Percentiles rank a stretch among this genome's conserved stretches.
These are phyloP conservation scores for Leptinotarsa defecta DNA, from an alignment of 1,140 invertebrate species.

Conservation along the genomic window DNA sequence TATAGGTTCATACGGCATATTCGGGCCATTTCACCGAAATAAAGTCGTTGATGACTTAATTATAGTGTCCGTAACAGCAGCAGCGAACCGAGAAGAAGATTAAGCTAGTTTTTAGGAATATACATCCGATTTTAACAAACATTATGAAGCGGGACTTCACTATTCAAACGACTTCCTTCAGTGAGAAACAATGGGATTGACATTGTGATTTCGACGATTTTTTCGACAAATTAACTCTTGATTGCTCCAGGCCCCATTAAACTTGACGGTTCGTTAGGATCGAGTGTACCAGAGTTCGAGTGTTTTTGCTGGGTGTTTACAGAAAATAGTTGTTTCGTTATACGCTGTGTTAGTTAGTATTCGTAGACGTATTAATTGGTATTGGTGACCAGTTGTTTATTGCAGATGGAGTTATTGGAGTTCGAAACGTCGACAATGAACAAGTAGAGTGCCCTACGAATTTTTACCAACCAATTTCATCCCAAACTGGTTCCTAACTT, in stretches of 20 bases:
- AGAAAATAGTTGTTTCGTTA: background rate
- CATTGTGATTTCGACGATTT: background rate
- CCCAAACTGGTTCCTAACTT: no score
- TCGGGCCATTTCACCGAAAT: background rate
- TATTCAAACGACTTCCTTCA: background rate
- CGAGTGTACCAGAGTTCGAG: background rate
- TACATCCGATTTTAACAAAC: background rate
- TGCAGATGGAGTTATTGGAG: no score
- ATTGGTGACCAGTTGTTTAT: no score
- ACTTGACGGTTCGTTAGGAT: constrained; percentile 8
- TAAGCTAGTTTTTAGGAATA: background rate
- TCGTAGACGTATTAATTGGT: background rate
- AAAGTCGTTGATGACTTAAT: constrained; percentile 1
- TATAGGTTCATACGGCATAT: no score
- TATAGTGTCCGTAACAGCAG: background rate
- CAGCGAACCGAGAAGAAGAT: background rate
- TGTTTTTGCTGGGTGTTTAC: background rate
- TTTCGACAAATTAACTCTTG: background rate
- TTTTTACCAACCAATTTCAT: no score
- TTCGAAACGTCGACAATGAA: no score
- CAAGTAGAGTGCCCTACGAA: no score
- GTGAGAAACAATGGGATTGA: constrained; percentile 1
- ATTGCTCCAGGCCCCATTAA: constrained; percentile 2
- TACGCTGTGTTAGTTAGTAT: background rate
- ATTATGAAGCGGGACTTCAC: background rate